These are phyloP conservation scores for Anagyrus pseudococci DNA, from an alignment of 2,888 invertebrate genomes.

Conservation along the genomic window DNA sequence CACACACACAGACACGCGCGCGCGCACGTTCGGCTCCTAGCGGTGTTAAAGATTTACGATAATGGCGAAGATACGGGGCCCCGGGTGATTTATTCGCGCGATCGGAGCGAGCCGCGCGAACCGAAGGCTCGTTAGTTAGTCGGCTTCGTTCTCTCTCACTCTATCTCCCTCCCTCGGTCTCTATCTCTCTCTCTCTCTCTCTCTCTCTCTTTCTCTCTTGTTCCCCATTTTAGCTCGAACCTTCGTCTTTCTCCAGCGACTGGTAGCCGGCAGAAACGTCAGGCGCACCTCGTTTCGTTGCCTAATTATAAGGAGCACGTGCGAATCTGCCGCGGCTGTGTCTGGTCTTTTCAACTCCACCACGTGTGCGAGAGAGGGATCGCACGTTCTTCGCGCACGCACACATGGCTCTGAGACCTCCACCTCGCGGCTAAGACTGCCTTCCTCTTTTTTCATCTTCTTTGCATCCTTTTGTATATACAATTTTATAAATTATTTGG, in stretches of 20 bases:
- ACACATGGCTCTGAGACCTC: too few relatives aligned
- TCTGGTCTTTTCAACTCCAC: background rate
- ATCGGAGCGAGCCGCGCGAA: too few relatives aligned
- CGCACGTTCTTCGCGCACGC: too few relatives aligned
- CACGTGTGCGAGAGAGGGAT: background rate
- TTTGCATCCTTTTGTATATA: conserved; percentile 32
- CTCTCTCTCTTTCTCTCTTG: background rate
- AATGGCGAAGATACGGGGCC: conserved; percentile 54
- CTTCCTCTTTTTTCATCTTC: background rate
- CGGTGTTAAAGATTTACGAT: conserved; percentile 56
- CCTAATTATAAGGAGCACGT: conserved; percentile 57
- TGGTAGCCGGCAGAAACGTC: conserved; percentile 59
- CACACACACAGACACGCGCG: too few relatives aligned
- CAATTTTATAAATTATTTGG: background rate
- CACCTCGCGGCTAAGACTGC: too few relatives aligned
- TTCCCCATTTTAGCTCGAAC: too few relatives aligned
- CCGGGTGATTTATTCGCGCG: conserved; percentile 53
- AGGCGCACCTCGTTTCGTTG: conserved; percentile 57
- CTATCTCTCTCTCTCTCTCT: background rate
- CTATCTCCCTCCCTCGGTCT: background rate
- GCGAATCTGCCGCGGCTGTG: conserved; percentile 41
- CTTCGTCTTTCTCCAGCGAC: too few relatives aligned
- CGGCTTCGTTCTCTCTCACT: conserved; percentile 24
- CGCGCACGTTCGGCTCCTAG: conserved; percentile 43
- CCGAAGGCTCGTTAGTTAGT: conserved; percentile 58